phyloP scores from a whole-genome alignment of 1,140 invertebrate genomes.

The Lanistes nyassanus region DNA sequence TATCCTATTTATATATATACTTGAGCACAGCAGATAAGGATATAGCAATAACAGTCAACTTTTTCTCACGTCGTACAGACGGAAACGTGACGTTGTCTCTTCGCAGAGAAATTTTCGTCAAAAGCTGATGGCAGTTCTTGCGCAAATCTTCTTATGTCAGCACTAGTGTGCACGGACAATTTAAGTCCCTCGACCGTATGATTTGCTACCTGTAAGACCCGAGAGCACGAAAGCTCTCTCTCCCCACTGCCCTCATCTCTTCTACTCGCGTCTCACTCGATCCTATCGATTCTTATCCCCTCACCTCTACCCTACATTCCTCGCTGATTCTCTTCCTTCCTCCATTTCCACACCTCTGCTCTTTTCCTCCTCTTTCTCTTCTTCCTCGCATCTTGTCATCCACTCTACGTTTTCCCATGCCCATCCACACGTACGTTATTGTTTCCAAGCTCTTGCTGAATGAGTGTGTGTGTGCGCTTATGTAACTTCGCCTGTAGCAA shows the following conservation, averaged over 20 bases:
- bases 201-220: background rate
- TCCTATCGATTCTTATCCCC: background rate
- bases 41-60: no score
- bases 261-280: constrained; percentile 12
- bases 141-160: no score
- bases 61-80: no score
- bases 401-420: background rate
- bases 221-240: background rate
- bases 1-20: no score
- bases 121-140: no score
- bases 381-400: background rate
- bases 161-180: no score
- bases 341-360: background rate
- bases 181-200: background rate
- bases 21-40: no score
- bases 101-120: no score
- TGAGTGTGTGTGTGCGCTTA: constrained; percentile 6
- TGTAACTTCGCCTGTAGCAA: constrained; percentile 3
- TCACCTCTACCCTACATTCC: background rate
- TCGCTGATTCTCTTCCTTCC: no score
- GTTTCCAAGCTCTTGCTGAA: background rate
- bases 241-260: background rate
- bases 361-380: background rate
- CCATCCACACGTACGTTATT: background rate
- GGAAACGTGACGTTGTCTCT: no score